These are phyloP conservation scores for Aplocera efformata DNA, from an alignment of 2,888 invertebrate species.

Conservation along the genomic window DNA sequence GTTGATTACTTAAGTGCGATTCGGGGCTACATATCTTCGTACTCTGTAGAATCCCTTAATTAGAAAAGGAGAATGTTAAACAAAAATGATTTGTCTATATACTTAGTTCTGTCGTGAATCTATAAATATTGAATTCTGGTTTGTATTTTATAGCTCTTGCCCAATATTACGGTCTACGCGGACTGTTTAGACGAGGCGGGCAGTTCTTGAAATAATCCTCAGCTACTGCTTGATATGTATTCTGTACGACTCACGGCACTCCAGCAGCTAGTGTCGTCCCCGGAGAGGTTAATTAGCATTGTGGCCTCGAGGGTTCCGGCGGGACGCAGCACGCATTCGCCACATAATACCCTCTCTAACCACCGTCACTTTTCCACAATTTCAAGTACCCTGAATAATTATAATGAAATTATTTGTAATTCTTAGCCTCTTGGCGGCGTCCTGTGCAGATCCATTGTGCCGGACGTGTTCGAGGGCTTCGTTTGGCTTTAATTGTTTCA, in stretches of 20 bases:
- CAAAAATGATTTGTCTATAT: too few species aligned
- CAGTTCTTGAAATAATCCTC: too few species aligned
- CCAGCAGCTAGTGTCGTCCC: constrained; percentile 27
- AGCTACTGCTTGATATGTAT: too few species aligned
- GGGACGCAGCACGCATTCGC: constrained; percentile 51
- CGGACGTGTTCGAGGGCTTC: constrained; percentile 48
- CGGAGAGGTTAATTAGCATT: constrained; percentile 50
- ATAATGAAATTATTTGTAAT: constrained; percentile 56
- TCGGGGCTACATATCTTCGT: too few species aligned
- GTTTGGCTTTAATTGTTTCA: constrained; percentile 51
- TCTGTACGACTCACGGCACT: not conserved
- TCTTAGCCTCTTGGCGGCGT: constrained; percentile 44
- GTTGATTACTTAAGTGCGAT: too few species aligned
- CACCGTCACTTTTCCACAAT: constrained; percentile 53
- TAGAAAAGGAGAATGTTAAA: too few species aligned
- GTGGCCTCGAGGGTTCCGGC: constrained; percentile 44
- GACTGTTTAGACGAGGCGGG: too few species aligned
- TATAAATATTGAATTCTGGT: too few species aligned
- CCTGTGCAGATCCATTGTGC: constrained; percentile 47
- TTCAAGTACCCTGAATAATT: constrained; percentile 55
- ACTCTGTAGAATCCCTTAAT: too few species aligned
- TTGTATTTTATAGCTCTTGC: too few species aligned
- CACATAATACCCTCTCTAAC: constrained; percentile 51
- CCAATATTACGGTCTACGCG: too few species aligned
- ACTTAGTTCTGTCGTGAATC: too few species aligned